Evolutionary conservation across 2,888 invertebrate species (phyloP).

Genomic region (Aphodius sticticus): DNA sequence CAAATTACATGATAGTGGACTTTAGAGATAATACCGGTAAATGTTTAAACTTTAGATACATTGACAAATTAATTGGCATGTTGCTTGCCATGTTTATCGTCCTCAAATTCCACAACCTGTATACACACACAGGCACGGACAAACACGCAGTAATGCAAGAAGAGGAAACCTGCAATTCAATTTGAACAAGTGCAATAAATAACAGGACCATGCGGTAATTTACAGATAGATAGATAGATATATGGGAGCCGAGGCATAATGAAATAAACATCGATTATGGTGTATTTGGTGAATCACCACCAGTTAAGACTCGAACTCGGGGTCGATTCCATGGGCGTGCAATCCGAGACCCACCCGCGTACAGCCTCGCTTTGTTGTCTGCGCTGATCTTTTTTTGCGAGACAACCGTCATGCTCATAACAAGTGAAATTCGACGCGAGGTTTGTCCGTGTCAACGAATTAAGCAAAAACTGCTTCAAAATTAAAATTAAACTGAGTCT

Average conservation of each 20-base stretch:
- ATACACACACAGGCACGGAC: neutral
- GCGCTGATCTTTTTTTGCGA: neutral
- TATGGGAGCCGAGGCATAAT: neutral
- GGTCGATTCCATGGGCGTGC: neutral
- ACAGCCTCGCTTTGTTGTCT: neutral
- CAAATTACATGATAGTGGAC: too few species aligned
- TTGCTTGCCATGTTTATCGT: too few species aligned
- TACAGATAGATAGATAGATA: slow-evolving; percentile 6
- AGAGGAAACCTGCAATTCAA: slow-evolving; percentile 25
- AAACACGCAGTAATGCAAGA: too few species aligned
- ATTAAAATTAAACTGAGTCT: neutral
- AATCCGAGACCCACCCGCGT: neutral
- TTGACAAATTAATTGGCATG: too few species aligned
- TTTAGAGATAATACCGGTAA: too few species aligned
- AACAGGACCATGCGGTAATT: slow-evolving; percentile 22
- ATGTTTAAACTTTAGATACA: too few species aligned
- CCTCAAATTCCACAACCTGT: neutral
- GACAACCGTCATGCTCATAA: neutral
- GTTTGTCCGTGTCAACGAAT: neutral
- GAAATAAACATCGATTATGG: slow-evolving; percentile 4
- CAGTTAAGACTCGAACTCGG: neutral
- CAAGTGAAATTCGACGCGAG: neutral
- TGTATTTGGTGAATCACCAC: slow-evolving; percentile 4
- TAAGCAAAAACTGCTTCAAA: neutral
- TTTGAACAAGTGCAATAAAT: slow-evolving; percentile 26